Percentiles rank a stretch among this genome's conserved stretches.
Conservation (phyloP, 2,113 vertebrate species). For the Globicephala melas region DNA sequence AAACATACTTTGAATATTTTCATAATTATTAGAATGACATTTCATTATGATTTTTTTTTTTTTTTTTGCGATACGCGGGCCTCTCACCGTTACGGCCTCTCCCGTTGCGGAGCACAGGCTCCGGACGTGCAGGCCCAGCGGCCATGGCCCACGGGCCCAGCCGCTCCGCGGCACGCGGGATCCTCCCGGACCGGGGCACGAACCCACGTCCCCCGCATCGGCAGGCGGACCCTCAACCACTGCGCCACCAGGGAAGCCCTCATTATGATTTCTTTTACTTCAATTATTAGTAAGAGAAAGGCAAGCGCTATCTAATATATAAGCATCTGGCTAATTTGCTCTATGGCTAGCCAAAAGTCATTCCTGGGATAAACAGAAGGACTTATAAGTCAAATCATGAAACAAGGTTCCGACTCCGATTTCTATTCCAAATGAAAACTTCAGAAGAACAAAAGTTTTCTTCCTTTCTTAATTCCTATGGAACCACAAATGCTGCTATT, state of each 20-base stretch:
- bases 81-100: no score
- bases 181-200: no score
- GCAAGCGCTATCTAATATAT: slow-evolving; percentile 7
- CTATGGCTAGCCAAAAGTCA: neutral
- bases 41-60: neutral
- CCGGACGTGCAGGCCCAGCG: no score
- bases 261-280: slow-evolving; percentile 42
- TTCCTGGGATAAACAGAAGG: neutral
- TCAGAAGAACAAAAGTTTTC: neutral
- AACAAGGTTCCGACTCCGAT: neutral
- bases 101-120: no score
- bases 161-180: no score
- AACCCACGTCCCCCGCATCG: no score
- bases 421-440: slow-evolving; percentile 36
- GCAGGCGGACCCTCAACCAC: no score
- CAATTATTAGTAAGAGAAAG: slow-evolving; percentile 35
- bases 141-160: no score
- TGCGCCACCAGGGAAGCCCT: neutral
- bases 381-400: slow-evolving; percentile 26
- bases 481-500: neutral
- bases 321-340: slow-evolving; percentile 14
- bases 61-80: no score
- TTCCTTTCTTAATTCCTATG: neutral
- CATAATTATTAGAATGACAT: neutral
- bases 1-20: slow-evolving; percentile 21